Evolutionary conservation across 2,888 invertebrate genomes (phyloP), one percentile per base, ranked within the genome.

Genomic region (Tenthredo notha): DNA sequence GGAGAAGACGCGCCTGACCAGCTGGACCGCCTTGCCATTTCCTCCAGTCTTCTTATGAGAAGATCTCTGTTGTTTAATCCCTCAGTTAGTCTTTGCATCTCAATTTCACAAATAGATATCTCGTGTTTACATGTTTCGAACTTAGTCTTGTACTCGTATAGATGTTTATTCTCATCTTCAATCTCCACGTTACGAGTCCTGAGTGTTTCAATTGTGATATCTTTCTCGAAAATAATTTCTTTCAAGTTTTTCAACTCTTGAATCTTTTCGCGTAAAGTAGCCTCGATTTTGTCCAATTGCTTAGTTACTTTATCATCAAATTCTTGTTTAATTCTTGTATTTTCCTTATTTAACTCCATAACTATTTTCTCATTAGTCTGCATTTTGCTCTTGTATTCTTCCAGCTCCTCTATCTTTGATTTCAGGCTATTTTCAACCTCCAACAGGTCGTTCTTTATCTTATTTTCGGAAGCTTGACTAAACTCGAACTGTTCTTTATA

Each of bases 401-500:
- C 93, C 86, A 95, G 89, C 84, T 95, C 94, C 9, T 94, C 93
- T 37, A 93, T 94, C 91, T 90, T 95, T 93, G 84, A 25, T 40
- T 92, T 92, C 18, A 93, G 25, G 5, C 86, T 85, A 78, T 95
- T 94, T 50, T 95, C 95, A 50, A 95, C 93, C 88, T 96, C 95
- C 0, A 94, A 93, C 21, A 96, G 90, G 89, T 96, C 95, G 67
- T 95, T 94, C 89, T 95, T 95, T 9, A 95, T 93, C 84, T 95
- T 92, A 43, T 92, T 94, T 84, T 95, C 95, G 70, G 95, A 95
- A 0, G 94, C 94, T 1, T 94, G 93, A 86, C 94, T 94, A 84
- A 94, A 93, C 65, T 95, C 95, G 33, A 95, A 90, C 86, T 95
- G 95, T 84, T 94, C 94, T 85, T 95, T 95, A 84, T 95, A 95